A percentile compares a stretch with the other conserved stretches of the same genome.
phyloP scores from a whole-genome alignment of 2,888 invertebrate species.

The Podabrus alpinus region DNA sequence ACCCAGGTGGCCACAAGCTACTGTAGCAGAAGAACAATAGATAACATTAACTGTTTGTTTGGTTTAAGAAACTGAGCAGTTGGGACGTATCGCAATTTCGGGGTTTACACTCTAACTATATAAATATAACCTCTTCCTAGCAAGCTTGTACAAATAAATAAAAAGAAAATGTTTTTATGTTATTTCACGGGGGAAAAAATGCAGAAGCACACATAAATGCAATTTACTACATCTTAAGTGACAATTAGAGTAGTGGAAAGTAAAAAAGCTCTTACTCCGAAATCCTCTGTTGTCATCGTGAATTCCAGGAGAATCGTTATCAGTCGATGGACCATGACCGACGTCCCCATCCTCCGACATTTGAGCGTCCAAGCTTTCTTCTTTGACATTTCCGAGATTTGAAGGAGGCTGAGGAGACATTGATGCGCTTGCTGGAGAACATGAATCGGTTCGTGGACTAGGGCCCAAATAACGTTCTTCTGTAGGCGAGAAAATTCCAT shows the following conservation, averaged over 20 bases:
- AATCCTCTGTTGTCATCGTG: slow-evolving; percentile 59
- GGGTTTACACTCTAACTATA: slow-evolving; percentile 12
- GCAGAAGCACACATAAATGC: slow-evolving; percentile 6
- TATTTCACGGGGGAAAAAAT: slow-evolving; percentile 8
- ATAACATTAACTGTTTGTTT: slow-evolving; percentile 52
- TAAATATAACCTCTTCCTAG: slow-evolving; percentile 20
- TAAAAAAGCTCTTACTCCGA: slow-evolving; percentile 60
- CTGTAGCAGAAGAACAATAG: slow-evolving; percentile 51
- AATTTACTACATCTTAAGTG: neutral
- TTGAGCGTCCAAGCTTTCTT: slow-evolving; percentile 63
- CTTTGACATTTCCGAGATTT: slow-evolving; percentile 51
- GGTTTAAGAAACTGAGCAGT: slow-evolving; percentile 46
- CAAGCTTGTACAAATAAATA: slow-evolving; percentile 15
- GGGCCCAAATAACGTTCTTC: slow-evolving; percentile 54
- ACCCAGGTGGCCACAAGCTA: slow-evolving; percentile 52
- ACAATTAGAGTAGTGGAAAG: neutral
- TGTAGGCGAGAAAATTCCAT: slow-evolving; percentile 53
- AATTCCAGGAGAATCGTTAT: slow-evolving; percentile 51
- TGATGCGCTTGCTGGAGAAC: slow-evolving; percentile 65
- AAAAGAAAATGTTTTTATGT: neutral
- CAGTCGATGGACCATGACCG: slow-evolving; percentile 51
- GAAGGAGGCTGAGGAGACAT: slow-evolving; percentile 54
- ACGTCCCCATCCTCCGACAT: slow-evolving; percentile 63
- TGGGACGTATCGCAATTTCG: slow-evolving; percentile 44
- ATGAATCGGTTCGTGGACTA: slow-evolving; percentile 62